Evolutionary conservation across 23 tunicate genomes (phyloP).

Genomic region (Oikopleura albicans): DNA sequence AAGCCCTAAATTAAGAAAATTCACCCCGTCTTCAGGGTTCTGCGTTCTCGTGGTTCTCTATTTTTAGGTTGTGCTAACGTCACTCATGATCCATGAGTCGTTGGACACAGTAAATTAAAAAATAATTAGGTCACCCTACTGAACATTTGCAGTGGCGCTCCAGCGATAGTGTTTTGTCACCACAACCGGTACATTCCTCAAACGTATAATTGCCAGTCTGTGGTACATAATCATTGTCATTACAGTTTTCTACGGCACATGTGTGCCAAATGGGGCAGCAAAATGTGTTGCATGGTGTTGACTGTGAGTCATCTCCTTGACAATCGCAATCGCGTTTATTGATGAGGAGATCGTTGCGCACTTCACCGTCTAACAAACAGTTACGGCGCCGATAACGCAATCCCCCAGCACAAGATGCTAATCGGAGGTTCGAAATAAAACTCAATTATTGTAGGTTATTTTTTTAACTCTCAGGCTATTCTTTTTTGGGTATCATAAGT

Average conservation of each 20-base stretch:
- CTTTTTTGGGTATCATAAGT: too few species aligned
- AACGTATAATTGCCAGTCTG: not conserved
- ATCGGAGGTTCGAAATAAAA: too few species aligned
- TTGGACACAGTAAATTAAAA: too few species aligned
- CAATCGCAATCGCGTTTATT: not conserved
- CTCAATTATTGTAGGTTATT: too few species aligned
- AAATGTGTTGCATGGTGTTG: not conserved
- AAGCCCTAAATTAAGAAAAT: too few species aligned
- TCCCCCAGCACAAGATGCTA: not conserved
- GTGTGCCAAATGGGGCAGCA: conserved; percentile 8
- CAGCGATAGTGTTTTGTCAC: not conserved
- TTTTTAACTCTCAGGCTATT: too few species aligned
- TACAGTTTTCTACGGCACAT: not conserved
- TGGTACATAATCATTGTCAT: not conserved
- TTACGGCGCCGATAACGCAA: not conserved
- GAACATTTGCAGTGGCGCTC: not conserved
- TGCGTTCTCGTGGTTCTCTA: too few species aligned
- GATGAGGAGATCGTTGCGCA: not conserved
- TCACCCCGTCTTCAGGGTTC: too few species aligned
- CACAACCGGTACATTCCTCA: not conserved
- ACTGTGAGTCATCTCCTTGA: not conserved
- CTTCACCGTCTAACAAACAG: not conserved
- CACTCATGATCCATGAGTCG: too few species aligned
- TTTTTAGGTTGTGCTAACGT: too few species aligned
- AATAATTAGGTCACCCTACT: too few species aligned